A percentile compares a stretch with the other conserved stretches of the same genome.
Conservation (phyloP, 2,113 vertebrate species). For the Eulemur rufifrons region DNA sequence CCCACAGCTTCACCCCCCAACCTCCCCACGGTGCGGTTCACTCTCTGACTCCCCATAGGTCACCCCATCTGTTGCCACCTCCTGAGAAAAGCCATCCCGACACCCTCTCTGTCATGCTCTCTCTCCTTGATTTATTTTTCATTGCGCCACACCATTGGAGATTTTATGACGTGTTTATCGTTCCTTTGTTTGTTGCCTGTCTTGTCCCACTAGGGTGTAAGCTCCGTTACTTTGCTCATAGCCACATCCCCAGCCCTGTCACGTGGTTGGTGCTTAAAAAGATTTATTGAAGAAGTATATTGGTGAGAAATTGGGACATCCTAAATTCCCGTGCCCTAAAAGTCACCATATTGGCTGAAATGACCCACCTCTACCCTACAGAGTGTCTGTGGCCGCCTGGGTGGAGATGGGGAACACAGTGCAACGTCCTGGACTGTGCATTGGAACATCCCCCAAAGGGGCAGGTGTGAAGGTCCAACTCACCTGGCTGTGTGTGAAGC, state of each 20-base stretch:
- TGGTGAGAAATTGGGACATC: neutral
- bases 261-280: neutral
- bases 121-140: neutral
- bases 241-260: neutral
- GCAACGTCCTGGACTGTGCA: too few species aligned
- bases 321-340: neutral
- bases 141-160: neutral
- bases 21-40: neutral
- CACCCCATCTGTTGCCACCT: neutral
- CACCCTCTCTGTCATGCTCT: neutral
- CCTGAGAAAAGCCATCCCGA: neutral
- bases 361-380: neutral
- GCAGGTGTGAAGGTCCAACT: neutral
- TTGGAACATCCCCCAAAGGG: neutral
- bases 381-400: neutral
- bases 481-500: neutral
- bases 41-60: neutral
- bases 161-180: too few species aligned
- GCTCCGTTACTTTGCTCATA: neutral
- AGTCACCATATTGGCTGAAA: neutral
- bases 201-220: neutral
- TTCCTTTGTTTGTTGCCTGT: neutral
- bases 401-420: accelerated
- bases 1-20: neutral
- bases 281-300: neutral